phyloP scores from a whole-genome alignment of 2,113 vertebrate genomes.

The Illadopsis cleaveri region DNA sequence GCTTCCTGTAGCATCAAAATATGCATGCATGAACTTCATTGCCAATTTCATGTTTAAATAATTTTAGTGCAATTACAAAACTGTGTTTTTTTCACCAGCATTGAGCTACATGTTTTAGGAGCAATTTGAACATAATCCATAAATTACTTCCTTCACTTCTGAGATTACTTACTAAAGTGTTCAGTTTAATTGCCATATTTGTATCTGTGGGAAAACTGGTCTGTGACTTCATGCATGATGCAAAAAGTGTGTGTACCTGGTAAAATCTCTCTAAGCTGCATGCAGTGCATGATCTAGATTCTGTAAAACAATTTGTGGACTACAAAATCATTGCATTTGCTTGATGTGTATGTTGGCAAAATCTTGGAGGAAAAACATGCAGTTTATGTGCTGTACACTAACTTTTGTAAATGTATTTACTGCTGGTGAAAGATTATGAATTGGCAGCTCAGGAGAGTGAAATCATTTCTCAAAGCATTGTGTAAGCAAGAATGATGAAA shows the following conservation, averaged over 20 bases:
- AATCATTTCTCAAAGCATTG: background rate
- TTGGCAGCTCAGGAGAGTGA: background rate
- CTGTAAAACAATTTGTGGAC: conserved; percentile 16
- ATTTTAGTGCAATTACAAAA: conserved; percentile 38
- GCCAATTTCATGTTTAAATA: conserved; percentile 53
- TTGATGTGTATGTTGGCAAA: conserved; percentile 49
- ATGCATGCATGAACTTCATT: conserved; percentile 77
- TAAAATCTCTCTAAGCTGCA: conserved; percentile 64
- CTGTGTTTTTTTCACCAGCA: conserved; percentile 43
- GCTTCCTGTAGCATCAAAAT: conserved; percentile 80
- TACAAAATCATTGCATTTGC: conserved; percentile 39
- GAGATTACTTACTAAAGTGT: background rate
- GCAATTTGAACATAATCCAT: conserved; percentile 15
- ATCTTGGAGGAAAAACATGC: background rate
- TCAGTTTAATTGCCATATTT: background rate
- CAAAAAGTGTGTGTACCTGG: conserved; percentile 55
- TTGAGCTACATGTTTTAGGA: background rate
- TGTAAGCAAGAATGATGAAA: background rate
- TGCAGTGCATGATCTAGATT: conserved; percentile 73
- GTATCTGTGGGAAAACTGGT: conserved; percentile 24
- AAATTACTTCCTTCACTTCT: background rate
- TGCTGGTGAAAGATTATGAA: conserved; percentile 16
- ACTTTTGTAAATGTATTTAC: conserved; percentile 23
- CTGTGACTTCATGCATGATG: conserved; percentile 63
- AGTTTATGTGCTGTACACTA: background rate